Evolutionary conservation across 1,140 invertebrate genomes (phyloP).

Genomic region (Hydropsyche tenuis): DNA sequence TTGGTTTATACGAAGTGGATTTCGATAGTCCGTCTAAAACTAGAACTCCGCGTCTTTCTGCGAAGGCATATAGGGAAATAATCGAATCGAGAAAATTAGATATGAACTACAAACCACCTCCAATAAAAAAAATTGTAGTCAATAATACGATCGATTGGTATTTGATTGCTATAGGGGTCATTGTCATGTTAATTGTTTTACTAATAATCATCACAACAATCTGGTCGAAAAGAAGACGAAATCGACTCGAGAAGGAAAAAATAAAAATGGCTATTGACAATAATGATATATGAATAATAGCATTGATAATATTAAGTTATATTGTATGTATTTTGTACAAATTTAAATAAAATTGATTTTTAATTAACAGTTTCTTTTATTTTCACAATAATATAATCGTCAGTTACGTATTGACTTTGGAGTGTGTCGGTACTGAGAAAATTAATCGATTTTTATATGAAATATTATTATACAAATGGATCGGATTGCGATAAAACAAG

Average conservation of each 20-base stretch:
- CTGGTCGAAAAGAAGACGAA: not conserved
- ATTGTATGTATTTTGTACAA: too few species aligned
- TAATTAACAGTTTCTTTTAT: too few species aligned
- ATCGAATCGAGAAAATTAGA: constrained; percentile 54
- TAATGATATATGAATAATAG: not conserved
- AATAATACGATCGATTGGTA: not conserved
- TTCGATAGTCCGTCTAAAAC: constrained; percentile 68
- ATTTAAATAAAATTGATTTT: too few species aligned
- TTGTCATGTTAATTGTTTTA: not conserved
- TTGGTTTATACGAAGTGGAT: constrained; percentile 78
- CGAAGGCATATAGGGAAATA: constrained; percentile 63
- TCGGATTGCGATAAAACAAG: too few species aligned
- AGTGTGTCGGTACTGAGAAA: too few species aligned
- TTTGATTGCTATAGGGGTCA: not conserved
- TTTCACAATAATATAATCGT: too few species aligned
- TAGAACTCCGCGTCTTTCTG: constrained; percentile 73
- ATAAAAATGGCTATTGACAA: too few species aligned
- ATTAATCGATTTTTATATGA: too few species aligned
- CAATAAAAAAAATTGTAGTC: not conserved
- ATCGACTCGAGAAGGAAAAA: too few species aligned
- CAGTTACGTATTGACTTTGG: too few species aligned
- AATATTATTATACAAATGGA: too few species aligned
- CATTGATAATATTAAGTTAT: too few species aligned
- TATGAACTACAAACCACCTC: constrained; percentile 17
- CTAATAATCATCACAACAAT: not conserved